Base-by-base conservation (phyloP, 2,113 vertebrate genomes). In the Leptocoma aspasia region DNA sequence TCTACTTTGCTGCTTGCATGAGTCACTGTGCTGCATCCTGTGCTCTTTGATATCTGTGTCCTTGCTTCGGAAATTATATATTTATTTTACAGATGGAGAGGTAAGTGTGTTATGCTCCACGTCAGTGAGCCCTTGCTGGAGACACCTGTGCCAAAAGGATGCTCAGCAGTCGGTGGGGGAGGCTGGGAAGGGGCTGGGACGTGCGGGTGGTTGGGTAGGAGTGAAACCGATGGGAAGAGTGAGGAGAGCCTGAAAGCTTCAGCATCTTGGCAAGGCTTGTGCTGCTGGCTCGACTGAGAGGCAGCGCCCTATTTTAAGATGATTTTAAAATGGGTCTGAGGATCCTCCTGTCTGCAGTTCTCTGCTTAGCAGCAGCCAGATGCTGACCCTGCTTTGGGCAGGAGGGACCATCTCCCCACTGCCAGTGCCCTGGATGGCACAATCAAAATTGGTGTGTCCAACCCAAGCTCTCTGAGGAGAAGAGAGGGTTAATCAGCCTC, bases 11-110 rank as follows among this genome's bases (percentile, higher is more conserved):
- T 9, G 24, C 17, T 56, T 90, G 90, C 92, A 76, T 95, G 95
- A 95, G 90, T 97, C 94, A 92, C 90, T 65, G 86, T 22, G 12
- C 95, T 64, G 95, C 93, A 91, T 94, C 88, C 93, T 93, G 93
- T 75, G 72, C 93, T 92, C 92, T 89, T 64, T 81, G 92, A 61
- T 86, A 81, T 1, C n/a, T n/a, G 45, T 91, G 89, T 75, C 95
- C 93, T 90, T 93, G 65, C 88, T 50, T 76, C 27, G 7, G 37
- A 65, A 64, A 50, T 68, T 63, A 76, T 60, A 21, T 73, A 77
- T 94, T 92, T 96, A 72, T 92, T 96, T 93, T 54, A 30, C 39
- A 81, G 82, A 54, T 39, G 70, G 71, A 47, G 70, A 82, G 63
- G 50, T 44, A 54, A 82, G 54, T 2, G 17, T 27, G 35, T 41